Evolutionary conservation across 2,888 invertebrate genomes (phyloP), one percentile per base, ranked within the genome.

Genomic region (Eupithecia vulgata): DNA sequence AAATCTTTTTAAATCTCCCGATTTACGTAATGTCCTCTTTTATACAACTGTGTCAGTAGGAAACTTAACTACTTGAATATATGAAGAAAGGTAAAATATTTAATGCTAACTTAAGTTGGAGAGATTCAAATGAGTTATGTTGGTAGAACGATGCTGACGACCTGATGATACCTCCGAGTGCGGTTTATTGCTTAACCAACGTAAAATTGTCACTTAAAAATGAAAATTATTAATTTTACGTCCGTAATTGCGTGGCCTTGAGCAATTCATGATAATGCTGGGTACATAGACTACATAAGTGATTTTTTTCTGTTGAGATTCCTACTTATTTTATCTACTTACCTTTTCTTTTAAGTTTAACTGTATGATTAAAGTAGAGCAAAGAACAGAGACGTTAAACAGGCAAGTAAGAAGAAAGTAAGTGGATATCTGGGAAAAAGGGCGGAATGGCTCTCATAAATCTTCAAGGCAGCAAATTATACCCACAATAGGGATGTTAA

Each of bases 191-290:
- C 21, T 40, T 67, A 61, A 21, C 37, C 42, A 68, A 35, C 21
- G 68, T 71, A 57, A 71, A 78, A 86, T 84, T 83, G 81, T 82
- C 84, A 84, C 84, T 86, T 81, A 76, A 81, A 82, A 82, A 85
- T n/a, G 82, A 70, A 86, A 85, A 86, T 84, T 75, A 80, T 74
- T 80, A 79, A 82, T 84, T 81, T 81, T 35, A 45, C 5, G 52
- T 64, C 25, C 61, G 17, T 42, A 70, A 71, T 40, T 35, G 42
- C 45, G 57, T 66, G 30, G 67, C 70, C 21, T 8, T 10, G 5
- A 64, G n/a, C n/a, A 62, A 62, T 13, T 7, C 37, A 64, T 62
- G 7, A 62, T 64, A n/a, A 64, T 64, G 17, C 12, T 10, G 15
- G 10, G 17, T 37, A 17, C 61, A n/a, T n/a, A 48, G 34, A 61